phyloP scores from a whole-genome alignment of 2,888 invertebrate genomes.

The Patella depressa region DNA sequence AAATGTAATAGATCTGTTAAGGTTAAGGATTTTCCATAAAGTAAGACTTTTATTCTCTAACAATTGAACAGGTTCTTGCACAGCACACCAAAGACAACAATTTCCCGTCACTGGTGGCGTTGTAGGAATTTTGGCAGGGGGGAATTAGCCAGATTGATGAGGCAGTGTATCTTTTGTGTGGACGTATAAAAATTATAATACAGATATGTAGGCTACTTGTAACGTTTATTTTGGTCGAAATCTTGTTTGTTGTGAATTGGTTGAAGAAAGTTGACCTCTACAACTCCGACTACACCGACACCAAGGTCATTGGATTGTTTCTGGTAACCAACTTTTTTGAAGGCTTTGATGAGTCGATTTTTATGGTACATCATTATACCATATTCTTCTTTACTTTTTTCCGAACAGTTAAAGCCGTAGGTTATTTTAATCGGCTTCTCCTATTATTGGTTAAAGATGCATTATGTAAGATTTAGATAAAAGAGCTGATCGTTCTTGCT shows the following conservation, averaged over 20 bases:
- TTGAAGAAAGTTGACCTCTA: slow-evolving; percentile 58
- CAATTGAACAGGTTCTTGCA: too few relatives aligned
- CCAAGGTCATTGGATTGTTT: slow-evolving; percentile 53
- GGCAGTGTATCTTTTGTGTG: too few relatives aligned
- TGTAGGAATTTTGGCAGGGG: slow-evolving; percentile 57
- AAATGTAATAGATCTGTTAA: too few relatives aligned
- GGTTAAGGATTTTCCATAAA: not conserved
- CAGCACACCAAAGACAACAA: too few relatives aligned
- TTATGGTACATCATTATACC: slow-evolving; percentile 50
- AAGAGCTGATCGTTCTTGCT: too few relatives aligned
- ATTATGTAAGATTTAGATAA: too few relatives aligned
- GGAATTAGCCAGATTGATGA: slow-evolving; percentile 60
- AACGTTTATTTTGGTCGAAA: slow-evolving; percentile 57
- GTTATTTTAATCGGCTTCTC: slow-evolving; percentile 25
- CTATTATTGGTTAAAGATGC: too few relatives aligned
- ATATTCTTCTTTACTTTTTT: slow-evolving; percentile 33
- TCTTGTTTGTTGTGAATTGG: slow-evolving; percentile 67
- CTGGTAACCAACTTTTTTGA: slow-evolving; percentile 46
- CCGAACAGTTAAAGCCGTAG: slow-evolving; percentile 39
- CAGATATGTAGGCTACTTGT: slow-evolving; percentile 27
- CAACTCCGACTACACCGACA: slow-evolving; percentile 64
- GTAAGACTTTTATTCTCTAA: not conserved
- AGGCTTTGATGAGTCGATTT: slow-evolving; percentile 52
- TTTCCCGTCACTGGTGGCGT: slow-evolving; percentile 49
- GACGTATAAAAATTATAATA: too few relatives aligned